Percentiles rank a stretch among this genome's conserved stretches.
Evolutionary conservation across 2,888 invertebrate genomes (phyloP).

Genomic region (Alcis repandata): DNA sequence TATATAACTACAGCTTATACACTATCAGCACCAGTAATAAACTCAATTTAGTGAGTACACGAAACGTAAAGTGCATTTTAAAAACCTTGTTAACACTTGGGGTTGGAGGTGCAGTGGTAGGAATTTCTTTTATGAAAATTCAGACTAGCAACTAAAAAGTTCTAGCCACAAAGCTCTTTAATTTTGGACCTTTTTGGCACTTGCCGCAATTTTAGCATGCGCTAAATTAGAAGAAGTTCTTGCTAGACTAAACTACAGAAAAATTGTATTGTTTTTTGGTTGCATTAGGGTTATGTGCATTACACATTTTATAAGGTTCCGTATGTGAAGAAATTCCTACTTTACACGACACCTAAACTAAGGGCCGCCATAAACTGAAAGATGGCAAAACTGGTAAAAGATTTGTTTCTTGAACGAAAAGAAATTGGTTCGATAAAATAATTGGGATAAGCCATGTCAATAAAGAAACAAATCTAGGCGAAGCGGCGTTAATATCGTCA

Average conservation of each 20-base stretch:
- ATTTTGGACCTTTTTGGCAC: neutral
- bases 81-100: neutral
- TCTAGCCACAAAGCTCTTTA: neutral
- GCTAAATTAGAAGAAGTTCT: neutral
- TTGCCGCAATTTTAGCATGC: neutral
- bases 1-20: conserved; percentile 41
- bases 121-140: neutral
- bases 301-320: neutral
- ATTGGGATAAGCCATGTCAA: too few species aligned
- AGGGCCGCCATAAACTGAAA: neutral
- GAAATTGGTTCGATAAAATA: neutral
- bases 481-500: too few species aligned
- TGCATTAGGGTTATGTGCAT: neutral
- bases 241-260: neutral
- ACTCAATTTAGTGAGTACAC: conserved; percentile 45
- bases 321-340: too few species aligned
- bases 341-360: neutral
- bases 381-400: neutral
- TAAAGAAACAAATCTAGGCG: too few species aligned
- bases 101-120: neutral
- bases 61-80: conserved; percentile 3
- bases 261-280: neutral
- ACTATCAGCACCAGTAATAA: conserved; percentile 63
- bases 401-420: too few species aligned
- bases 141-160: neutral